Percentiles rank a stretch among this genome's conserved stretches.
Evolutionary conservation across 2,888 invertebrate species (phyloP).

Genomic region (Malthinus seriepunctatus): DNA sequence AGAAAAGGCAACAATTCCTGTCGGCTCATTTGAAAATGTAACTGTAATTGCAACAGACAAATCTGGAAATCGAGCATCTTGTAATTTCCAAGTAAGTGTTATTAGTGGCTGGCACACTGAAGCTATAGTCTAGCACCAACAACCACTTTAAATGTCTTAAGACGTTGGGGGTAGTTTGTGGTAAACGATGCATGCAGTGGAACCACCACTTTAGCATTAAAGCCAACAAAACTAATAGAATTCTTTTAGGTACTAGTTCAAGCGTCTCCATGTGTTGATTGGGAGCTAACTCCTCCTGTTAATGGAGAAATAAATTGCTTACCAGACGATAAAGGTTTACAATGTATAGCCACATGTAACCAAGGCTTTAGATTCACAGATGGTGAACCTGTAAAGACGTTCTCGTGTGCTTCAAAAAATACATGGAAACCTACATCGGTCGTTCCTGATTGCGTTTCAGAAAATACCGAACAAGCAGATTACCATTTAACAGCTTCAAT

Average conservation of each 20-base stretch:
- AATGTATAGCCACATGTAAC: conserved; percentile 89
- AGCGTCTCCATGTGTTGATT: conserved; percentile 92
- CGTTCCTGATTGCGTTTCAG: conserved; percentile 93
- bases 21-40: conserved; percentile 88
- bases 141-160: no score
- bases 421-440: conserved; percentile 87
- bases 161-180: no score
- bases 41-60: conserved; percentile 88
- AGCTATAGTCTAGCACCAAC: no score
- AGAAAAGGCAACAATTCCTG: conserved; percentile 81
- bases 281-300: conserved; percentile 88
- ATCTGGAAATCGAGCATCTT: conserved; percentile 85
- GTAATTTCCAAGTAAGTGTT: conserved; percentile 80
- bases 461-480: conserved; percentile 93
- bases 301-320: conserved; percentile 88
- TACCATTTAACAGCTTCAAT: conserved; percentile 88
- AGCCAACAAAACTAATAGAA: neutral
- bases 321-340: conserved; percentile 79
- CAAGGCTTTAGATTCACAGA: conserved; percentile 89
- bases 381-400: conserved; percentile 85
- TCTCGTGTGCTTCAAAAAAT: conserved; percentile 78
- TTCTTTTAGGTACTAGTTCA: conserved; percentile 74
- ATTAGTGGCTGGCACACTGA: no score
- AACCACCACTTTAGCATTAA: no score
- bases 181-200: no score